Percentiles rank a stretch among this genome's conserved stretches.
These are phyloP conservation scores for Actinernus sp. DNA, from an alignment of 92 coral and sea anemone species.

Conservation along the genomic window DNA sequence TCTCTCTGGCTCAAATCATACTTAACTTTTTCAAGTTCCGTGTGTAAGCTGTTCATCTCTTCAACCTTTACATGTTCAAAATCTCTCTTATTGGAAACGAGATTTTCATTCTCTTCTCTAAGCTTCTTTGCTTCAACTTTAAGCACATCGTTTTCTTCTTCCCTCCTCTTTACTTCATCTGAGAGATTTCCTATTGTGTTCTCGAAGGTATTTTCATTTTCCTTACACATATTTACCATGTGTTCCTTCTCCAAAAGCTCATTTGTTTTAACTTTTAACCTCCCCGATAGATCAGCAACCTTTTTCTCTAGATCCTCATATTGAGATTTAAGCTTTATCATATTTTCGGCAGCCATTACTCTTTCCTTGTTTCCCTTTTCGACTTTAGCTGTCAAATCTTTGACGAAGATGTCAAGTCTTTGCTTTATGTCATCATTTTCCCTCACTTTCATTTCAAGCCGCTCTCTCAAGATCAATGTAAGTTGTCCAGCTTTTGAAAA, in stretches of 20 bases:
- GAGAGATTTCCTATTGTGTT: neutral
- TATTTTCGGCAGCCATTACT: slow-evolving; percentile 1
- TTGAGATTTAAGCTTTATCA: neutral
- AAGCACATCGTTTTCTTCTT: slow-evolving; percentile 9
- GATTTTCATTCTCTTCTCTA: slow-evolving; percentile 20
- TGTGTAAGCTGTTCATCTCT: slow-evolving; percentile 31
- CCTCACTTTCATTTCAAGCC: slow-evolving; percentile 8
- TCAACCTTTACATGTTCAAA: slow-evolving; percentile 21
- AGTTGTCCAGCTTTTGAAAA: slow-evolving; percentile 14
- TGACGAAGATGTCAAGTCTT: slow-evolving; percentile 24
- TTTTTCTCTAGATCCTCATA: neutral
- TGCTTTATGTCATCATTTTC: slow-evolving; percentile 8
- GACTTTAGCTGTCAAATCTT: neutral
- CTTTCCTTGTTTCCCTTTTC: slow-evolving; percentile 8
- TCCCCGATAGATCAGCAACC: neutral
- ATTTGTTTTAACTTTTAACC: slow-evolving; percentile 9
- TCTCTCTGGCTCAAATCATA: slow-evolving; percentile 17
- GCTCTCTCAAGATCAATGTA: slow-evolving; percentile 17
- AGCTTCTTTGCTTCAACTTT: slow-evolving; percentile 25
- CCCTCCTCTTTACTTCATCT: neutral
- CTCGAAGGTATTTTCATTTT: neutral
- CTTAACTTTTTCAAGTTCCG: slow-evolving; percentile 17
- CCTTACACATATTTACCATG: no score
- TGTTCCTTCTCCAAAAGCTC: slow-evolving; percentile 10
- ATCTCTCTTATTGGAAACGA: slow-evolving; percentile 17